Evolutionary conservation across 2,113 vertebrate species (phyloP).

Genomic region (Pampusana beccarii): DNA sequence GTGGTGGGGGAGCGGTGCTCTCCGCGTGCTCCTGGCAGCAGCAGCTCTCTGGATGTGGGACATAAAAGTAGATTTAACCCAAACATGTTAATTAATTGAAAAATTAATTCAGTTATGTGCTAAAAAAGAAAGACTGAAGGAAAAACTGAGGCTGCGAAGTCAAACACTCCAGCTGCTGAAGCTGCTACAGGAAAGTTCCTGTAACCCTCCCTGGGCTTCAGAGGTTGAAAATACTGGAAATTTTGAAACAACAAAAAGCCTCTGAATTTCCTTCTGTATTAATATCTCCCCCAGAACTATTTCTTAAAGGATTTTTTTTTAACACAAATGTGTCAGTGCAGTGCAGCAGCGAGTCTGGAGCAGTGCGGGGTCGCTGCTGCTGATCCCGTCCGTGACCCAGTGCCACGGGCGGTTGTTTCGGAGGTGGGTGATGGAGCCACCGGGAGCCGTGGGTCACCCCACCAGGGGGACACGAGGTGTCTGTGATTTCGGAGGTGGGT

Average conservation of each 20-base stretch:
- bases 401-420: neutral
- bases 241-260: neutral
- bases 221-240: neutral
- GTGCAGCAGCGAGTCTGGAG: neutral
- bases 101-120: too few species aligned
- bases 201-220: too few species aligned
- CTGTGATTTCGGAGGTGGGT: too few species aligned
- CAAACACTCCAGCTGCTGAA: too few species aligned
- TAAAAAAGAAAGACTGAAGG: neutral
- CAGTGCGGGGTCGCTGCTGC: rapidly evolving
- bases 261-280: neutral
- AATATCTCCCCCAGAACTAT: neutral
- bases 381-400: too few species aligned
- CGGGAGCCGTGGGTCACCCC: too few species aligned
- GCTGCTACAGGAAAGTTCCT: too few species aligned
- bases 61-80: rapidly evolving
- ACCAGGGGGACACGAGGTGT: too few species aligned
- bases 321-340: neutral
- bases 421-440: too few species aligned
- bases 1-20: too few species aligned
- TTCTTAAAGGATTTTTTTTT: neutral
- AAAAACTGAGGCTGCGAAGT: neutral
- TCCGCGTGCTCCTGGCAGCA: neutral
- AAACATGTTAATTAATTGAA: too few species aligned
- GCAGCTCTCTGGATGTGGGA: neutral